phyloP scores from a whole-genome alignment of 1,140 invertebrate species.

The Pentalonia nigronervosa region DNA sequence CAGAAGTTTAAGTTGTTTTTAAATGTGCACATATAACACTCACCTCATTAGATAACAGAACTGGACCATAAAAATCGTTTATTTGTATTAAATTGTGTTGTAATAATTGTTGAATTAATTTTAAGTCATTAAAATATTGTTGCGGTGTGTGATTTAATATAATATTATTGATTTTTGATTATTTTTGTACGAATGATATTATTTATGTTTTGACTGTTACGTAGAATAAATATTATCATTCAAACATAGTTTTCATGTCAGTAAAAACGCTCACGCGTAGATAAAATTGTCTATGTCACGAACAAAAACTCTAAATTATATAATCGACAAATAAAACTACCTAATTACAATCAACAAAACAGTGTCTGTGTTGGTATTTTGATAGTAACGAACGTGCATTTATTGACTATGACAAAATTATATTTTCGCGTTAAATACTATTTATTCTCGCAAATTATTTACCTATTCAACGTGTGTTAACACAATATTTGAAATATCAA shows the following conservation, averaged over 20 bases:
- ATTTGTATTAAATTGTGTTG: not conserved
- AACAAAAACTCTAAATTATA: not conserved
- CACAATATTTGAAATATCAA: not conserved
- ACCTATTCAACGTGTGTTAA: not conserved
- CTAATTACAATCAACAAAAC: conserved; percentile 26
- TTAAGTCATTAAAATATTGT: not conserved
- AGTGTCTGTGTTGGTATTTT: not conserved
- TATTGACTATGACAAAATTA: not conserved
- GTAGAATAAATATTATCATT: not conserved
- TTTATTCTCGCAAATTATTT: conserved; percentile 25
- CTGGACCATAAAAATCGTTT: not conserved
- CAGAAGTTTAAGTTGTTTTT: not conserved
- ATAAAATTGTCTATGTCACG: not conserved
- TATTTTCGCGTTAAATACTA: not conserved
- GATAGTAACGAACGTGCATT: not conserved
- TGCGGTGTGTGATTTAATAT: not conserved
- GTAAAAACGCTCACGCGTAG: not conserved
- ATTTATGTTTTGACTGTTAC: not conserved
- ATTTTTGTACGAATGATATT: not conserved
- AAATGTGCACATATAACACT: not conserved
- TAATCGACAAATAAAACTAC: not conserved
- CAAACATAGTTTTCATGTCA: not conserved
- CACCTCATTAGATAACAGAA: not conserved
- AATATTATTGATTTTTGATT: not conserved
- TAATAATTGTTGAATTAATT: not conserved